These are phyloP conservation scores for Micronycteris hirsuta DNA, from an alignment of 2,113 vertebrate species.

Conservation along the genomic window DNA sequence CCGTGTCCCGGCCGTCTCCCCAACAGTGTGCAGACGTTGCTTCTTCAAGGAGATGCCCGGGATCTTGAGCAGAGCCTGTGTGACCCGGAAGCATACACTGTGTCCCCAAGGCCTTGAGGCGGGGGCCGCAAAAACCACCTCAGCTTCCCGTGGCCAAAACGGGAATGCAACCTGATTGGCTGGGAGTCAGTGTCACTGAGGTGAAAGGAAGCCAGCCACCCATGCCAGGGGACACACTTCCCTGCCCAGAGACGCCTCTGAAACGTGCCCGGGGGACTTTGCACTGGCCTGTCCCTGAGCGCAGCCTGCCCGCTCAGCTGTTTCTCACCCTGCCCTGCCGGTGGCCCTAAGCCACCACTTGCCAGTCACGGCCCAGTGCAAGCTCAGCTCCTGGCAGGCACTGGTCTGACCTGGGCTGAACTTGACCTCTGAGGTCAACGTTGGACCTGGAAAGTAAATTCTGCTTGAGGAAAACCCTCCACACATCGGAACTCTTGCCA, in stretches of 20 bases:
- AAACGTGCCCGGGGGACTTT: accelerated
- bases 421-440: background rate
- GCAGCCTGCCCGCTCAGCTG: background rate
- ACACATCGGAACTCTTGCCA: background rate
- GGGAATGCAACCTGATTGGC: accelerated
- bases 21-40: background rate
- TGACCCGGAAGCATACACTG: background rate
- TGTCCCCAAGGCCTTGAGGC: accelerated
- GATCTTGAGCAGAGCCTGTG: background rate
- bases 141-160: background rate
- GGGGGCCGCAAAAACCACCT: background rate
- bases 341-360: background rate
- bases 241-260: background rate
- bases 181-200: background rate
- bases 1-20: too few relatives aligned
- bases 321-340: background rate
- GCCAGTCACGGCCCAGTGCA: background rate
- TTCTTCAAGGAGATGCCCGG: background rate
- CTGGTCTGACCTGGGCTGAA: background rate
- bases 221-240: accelerated
- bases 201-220: background rate
- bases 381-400: background rate
- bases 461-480: background rate
- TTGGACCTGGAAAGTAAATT: background rate
- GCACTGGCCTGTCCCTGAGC: background rate